These are phyloP conservation scores for Xerus inauris DNA, from an alignment of 2,113 vertebrate species.

Conservation along the genomic window DNA sequence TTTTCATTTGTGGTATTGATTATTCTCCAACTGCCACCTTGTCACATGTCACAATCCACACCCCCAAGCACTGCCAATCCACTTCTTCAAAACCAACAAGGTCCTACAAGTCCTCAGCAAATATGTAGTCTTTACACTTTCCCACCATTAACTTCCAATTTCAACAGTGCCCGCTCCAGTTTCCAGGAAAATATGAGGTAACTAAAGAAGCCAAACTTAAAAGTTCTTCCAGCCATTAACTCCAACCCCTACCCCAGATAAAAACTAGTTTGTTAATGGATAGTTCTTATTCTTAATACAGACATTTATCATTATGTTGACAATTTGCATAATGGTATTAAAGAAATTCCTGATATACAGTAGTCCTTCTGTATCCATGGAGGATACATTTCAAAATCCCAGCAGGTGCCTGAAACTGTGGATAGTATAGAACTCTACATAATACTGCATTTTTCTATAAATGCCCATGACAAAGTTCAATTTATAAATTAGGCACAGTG, in stretches of 20 bases:
- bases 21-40: neutral
- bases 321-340: neutral
- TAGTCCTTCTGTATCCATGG: neutral
- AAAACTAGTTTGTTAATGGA: conserved; percentile 43
- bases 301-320: conserved; percentile 3
- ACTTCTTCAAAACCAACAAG: conserved; percentile 35
- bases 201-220: conserved; percentile 21
- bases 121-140: conserved; percentile 35
- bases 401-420: neutral
- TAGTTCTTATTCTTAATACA: neutral
- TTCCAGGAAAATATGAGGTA: conserved; percentile 39
- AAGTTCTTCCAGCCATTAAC: conserved; percentile 52
- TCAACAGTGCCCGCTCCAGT: neutral
- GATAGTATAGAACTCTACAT: neutral
- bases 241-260: neutral
- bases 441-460: neutral
- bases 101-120: conserved; percentile 12
- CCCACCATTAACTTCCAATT: conserved; percentile 28
- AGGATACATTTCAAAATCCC: neutral
- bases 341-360: neutral
- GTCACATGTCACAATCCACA: neutral
- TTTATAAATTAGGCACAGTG: neutral
- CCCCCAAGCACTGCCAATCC: neutral
- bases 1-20: conserved; percentile 54
- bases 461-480: neutral